These are phyloP conservation scores for Apodemia zela DNA, from an alignment of 2,888 invertebrate species.

Conservation along the genomic window DNA sequence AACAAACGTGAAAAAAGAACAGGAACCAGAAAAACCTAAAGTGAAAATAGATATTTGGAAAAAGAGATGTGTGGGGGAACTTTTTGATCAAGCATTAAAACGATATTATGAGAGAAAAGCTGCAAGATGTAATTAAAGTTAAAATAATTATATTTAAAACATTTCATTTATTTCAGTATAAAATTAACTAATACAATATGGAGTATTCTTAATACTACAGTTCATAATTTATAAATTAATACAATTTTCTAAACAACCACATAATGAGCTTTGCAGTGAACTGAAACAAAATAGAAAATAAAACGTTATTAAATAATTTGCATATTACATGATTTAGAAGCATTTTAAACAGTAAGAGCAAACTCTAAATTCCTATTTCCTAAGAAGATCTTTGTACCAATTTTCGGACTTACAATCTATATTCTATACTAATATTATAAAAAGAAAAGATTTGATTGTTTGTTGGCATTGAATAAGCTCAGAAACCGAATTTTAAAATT, in stretches of 20 bases:
- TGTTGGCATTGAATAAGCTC: no score
- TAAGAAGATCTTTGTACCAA: no score
- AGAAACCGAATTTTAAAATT: no score
- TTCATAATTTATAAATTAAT: background rate
- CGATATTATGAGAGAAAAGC: conserved; percentile 88
- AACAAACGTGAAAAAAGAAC: conserved; percentile 25
- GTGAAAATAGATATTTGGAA: conserved; percentile 88
- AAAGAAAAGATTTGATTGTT: no score
- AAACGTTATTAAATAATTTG: background rate
- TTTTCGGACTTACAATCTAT: no score
- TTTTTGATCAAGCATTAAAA: conserved; percentile 87
- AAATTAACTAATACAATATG: background rate
- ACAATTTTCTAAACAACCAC: conserved; percentile 45
- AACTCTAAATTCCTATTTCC: no score
- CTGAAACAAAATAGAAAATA: conserved; percentile 55
- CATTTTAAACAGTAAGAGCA: background rate
- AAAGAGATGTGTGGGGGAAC: conserved; percentile 89
- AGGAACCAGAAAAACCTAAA: conserved; percentile 41
- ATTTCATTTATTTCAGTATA: background rate
- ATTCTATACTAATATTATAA: no score
- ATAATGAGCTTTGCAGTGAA: conserved; percentile 81
- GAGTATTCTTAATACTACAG: background rate
- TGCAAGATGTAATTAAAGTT: conserved; percentile 52
- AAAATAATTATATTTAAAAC: conserved; percentile 12
- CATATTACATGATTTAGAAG: no score